Conservation (phyloP, 1,140 invertebrate species). For the Microvelia longipes region DNA sequence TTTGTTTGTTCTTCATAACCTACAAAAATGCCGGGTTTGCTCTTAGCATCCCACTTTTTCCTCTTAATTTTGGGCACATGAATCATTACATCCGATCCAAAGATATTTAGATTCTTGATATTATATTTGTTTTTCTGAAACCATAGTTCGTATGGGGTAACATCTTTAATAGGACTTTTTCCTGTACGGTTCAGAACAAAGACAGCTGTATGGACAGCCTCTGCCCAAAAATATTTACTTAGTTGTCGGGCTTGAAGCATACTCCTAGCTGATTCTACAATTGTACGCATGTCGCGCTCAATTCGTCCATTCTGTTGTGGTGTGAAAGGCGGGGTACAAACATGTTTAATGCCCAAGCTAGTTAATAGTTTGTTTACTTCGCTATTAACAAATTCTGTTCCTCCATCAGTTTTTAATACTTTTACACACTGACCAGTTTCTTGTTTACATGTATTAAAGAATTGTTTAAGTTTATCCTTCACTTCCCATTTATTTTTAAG, state of each 20-base stretch:
- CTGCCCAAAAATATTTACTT: too few relatives aligned
- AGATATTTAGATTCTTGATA: slow-evolving; percentile 22
- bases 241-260: not conserved
- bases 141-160: slow-evolving; percentile 19
- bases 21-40: slow-evolving; percentile 20
- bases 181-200: not conserved
- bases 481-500: too few relatives aligned
- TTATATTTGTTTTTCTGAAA: slow-evolving; percentile 14
- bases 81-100: slow-evolving; percentile 22
- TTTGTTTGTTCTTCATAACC: slow-evolving; percentile 18
- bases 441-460: too few relatives aligned
- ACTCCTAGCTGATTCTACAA: not conserved
- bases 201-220: not conserved
- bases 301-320: not conserved
- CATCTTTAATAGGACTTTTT: not conserved
- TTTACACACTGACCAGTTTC: too few relatives aligned
- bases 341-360: too few relatives aligned
- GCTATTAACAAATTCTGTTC: too few relatives aligned
- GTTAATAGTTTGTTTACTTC: too few relatives aligned
- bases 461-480: too few relatives aligned
- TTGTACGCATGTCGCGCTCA: not conserved
- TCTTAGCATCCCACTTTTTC: slow-evolving; percentile 20
- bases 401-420: too few relatives aligned
- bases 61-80: slow-evolving; percentile 15
- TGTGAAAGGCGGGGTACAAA: not conserved